A percentile compares a stretch with the other conserved stretches of the same genome.
Conservation (phyloP, 2,888 invertebrate species). For the Campoplex nolae region DNA sequence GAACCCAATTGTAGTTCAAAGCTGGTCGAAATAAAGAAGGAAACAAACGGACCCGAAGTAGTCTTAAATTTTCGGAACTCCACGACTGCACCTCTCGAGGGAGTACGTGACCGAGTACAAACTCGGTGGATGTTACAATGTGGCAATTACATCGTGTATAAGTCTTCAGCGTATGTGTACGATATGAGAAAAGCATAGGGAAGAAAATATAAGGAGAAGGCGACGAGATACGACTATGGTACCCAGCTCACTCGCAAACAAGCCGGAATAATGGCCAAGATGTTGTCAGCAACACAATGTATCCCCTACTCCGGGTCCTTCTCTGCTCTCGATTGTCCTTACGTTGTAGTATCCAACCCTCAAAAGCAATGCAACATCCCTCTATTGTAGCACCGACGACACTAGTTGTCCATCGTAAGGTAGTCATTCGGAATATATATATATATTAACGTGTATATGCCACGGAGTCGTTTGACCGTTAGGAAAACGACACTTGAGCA, state of each 20-base stretch:
- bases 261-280: constrained; percentile 66
- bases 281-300: constrained; percentile 45
- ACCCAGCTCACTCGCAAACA: constrained; percentile 83
- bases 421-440: constrained; percentile 45
- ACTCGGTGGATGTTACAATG: constrained; percentile 33
- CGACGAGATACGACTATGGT: constrained; percentile 76
- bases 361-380: constrained; percentile 56
- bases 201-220: constrained; percentile 65
- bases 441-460: constrained; percentile 15
- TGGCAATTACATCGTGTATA: constrained; percentile 39
- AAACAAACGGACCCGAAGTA: constrained; percentile 52
- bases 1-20: background rate
- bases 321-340: constrained; percentile 62
- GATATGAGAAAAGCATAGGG: constrained; percentile 60
- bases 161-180: constrained; percentile 20
- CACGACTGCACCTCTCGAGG: constrained; percentile 43
- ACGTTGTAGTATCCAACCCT: constrained; percentile 53
- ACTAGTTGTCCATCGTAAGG: constrained; percentile 56
- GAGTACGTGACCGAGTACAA: constrained; percentile 53
- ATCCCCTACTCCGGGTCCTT: constrained; percentile 39
- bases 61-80: constrained; percentile 64
- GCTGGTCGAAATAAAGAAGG: constrained; percentile 10
- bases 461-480: constrained; percentile 67
- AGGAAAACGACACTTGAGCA: constrained; percentile 73
- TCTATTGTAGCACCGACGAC: constrained; percentile 39